Evolutionary conservation across 2,113 vertebrate genomes (phyloP).

Genomic region (Zosterops borbonicus): DNA sequence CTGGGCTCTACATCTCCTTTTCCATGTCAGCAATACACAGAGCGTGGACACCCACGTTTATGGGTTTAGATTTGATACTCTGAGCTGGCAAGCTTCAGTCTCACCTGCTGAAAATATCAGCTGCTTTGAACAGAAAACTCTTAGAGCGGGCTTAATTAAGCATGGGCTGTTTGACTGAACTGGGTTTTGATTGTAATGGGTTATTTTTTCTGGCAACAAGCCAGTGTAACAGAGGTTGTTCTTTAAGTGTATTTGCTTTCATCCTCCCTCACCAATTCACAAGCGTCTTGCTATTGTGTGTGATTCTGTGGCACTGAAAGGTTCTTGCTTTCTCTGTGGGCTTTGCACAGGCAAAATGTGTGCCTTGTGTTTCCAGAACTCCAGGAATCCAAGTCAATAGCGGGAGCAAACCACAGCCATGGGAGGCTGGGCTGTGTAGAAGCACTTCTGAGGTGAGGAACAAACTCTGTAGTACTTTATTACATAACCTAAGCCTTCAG

Average conservation of each 20-base stretch:
- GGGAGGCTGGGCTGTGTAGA: not conserved
- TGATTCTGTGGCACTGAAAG: not conserved
- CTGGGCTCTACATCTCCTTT: not conserved
- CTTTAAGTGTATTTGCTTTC: conserved; percentile 32
- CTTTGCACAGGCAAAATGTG: not conserved
- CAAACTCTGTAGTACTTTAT: not conserved
- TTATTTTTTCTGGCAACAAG: conserved; percentile 71
- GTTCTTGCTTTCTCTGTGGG: not conserved
- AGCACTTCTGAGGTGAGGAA: not conserved
- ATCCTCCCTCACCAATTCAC: conserved; percentile 9
- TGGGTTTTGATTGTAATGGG: conserved; percentile 65
- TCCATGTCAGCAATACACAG: not conserved
- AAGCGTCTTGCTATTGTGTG: conserved; percentile 23
- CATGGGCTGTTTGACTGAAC: conserved; percentile 66
- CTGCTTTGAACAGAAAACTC: conserved; percentile 61
- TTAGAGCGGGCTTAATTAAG: conserved; percentile 69
- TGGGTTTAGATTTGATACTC: conserved; percentile 24
- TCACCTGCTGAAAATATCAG: conserved; percentile 73
- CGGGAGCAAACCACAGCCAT: not conserved
- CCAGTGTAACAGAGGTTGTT: conserved; percentile 40
- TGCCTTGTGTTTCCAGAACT: not conserved
- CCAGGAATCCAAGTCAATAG: not conserved
- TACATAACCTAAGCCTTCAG: not conserved
- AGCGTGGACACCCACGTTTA: fast-evolving
- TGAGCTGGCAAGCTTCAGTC: conserved; percentile 74